Evolutionary conservation across 37 sponge, comb jelly and placozoan genomes (phyloP).

Genomic region (Hormiphora californensis): DNA sequence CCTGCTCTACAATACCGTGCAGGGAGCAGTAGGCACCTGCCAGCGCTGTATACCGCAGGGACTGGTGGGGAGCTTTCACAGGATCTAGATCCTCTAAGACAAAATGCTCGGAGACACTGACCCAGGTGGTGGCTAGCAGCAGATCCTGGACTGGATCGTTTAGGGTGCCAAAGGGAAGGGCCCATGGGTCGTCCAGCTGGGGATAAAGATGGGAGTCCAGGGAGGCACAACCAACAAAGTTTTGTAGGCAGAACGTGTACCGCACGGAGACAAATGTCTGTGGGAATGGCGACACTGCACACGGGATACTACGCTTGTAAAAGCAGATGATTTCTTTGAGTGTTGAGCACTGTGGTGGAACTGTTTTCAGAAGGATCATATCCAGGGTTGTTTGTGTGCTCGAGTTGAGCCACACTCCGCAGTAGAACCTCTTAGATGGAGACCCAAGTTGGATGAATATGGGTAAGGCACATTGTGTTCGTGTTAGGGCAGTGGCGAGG

Average conservation of each 20-base stretch:
- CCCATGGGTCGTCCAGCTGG: neutral
- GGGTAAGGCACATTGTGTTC: constrained; percentile 19
- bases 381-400: constrained; percentile 18
- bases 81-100: constrained; percentile 30
- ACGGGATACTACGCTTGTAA: constrained; percentile 19
- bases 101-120: constrained; percentile 11
- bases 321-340: constrained; percentile 19
- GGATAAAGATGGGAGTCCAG: constrained; percentile 19
- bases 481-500: constrained; percentile 9
- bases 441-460: constrained; percentile 53
- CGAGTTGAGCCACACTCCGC: constrained; percentile 20
- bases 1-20: neutral
- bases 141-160: constrained; percentile 47
- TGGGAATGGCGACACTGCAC: neutral
- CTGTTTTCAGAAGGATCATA: constrained; percentile 29
- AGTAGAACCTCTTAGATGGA: constrained; percentile 45
- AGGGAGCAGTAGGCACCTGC: neutral
- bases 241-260: constrained; percentile 38
- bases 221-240: constrained; percentile 28
- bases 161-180: neutral
- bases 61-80: neutral
- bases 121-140: constrained; percentile 18
- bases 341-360: constrained; percentile 40
- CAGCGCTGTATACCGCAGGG: neutral
- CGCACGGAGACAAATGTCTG: neutral